Conservation (phyloP, 2,797 vertebrate species). For the Echiichthys vipera region DNA sequence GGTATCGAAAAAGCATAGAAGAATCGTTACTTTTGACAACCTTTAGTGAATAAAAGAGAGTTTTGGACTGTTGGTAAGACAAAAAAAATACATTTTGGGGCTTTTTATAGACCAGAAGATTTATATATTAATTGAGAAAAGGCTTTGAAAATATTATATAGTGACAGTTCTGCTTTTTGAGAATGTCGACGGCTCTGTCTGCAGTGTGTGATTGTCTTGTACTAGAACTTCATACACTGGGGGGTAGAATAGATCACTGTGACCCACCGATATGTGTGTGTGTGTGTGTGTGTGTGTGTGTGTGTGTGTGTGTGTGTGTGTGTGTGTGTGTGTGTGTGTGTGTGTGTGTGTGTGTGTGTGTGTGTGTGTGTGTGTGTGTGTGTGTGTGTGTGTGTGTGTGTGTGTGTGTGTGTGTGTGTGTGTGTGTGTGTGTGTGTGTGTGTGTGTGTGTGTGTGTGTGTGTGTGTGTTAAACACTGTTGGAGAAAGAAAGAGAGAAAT, state of each 20-base stretch:
- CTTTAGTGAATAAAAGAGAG: no score
- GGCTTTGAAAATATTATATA: neutral
- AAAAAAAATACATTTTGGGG: neutral
- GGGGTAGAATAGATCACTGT: constrained; percentile 30
- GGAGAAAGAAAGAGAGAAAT: constrained; percentile 22
- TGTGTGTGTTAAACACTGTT: constrained; percentile 12
- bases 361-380: constrained; percentile 8
- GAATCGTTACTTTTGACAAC: no score
- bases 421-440: neutral
- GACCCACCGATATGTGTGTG: constrained; percentile 15
- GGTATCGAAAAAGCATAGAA: no score
- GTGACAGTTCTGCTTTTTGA: neutral
- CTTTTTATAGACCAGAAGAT: neutral
- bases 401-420: neutral
- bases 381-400: constrained; percentile 3
- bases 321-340: neutral
- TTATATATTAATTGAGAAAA: neutral
- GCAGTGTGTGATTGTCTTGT: neutral
- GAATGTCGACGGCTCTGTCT: no score
- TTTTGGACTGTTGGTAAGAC: neutral
- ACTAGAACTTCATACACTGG: neutral
- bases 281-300: constrained; percentile 18
- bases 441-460: constrained; percentile 12
- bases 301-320: constrained; percentile 15
- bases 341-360: neutral